Conservation (phyloP, 2,888 invertebrate genomes). For the Polydrusus cervinus region DNA sequence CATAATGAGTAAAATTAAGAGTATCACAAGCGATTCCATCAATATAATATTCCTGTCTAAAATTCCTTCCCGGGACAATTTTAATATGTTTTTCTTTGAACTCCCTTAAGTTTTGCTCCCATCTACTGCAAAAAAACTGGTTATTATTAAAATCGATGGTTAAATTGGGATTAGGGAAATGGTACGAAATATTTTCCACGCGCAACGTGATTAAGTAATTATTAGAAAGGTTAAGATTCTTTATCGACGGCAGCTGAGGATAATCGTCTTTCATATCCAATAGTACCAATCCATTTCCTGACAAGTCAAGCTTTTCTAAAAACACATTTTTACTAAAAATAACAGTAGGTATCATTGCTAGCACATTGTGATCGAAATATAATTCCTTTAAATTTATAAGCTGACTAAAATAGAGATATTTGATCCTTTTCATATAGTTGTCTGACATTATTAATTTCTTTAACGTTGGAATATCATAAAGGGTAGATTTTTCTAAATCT, state of each 20-base stretch:
- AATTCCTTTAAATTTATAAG: conserved; percentile 58
- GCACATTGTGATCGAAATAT: conserved; percentile 57
- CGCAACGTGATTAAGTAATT: conserved; percentile 27
- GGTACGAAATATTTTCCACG: not conserved
- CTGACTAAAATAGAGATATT: conserved; percentile 57
- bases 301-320: conserved; percentile 62
- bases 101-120: conserved; percentile 53
- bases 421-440: conserved; percentile 57
- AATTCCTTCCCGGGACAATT: conserved; percentile 35
- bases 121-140: conserved; percentile 59
- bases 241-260: not conserved
- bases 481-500: conserved; percentile 44
- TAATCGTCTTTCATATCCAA: conserved; percentile 9
- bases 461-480: conserved; percentile 12
- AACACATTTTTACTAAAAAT: conserved; percentile 59
- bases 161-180: conserved; percentile 30
- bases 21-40: conserved; percentile 29
- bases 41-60: conserved; percentile 2
- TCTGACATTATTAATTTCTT: conserved; percentile 23
- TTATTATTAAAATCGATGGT: conserved; percentile 61
- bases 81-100: conserved; percentile 28
- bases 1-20: conserved; percentile 1
- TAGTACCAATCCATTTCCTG: conserved; percentile 62
- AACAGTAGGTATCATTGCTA: conserved; percentile 55
- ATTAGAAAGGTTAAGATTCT: conserved; percentile 29